Conservation (phyloP, 2,113 vertebrate genomes). For the Sylvietta virens region DNA sequence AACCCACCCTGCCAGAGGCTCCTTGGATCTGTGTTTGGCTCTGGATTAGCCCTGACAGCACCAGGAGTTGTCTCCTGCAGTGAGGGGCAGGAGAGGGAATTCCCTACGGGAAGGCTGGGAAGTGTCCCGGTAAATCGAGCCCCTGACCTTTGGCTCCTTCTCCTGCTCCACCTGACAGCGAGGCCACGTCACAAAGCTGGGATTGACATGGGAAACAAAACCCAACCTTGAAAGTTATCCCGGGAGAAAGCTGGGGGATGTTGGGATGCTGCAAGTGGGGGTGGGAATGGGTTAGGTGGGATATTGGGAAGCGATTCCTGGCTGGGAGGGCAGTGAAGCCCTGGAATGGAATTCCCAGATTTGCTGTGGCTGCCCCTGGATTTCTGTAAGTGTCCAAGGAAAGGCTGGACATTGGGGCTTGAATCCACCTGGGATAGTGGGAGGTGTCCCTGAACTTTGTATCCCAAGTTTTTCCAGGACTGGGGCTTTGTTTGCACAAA, state of each 20-base stretch:
- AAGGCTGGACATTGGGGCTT: rapidly evolving
- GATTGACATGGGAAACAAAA: background rate
- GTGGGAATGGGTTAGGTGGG: rapidly evolving
- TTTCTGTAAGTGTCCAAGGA: background rate
- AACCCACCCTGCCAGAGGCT: background rate
- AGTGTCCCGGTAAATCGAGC: background rate
- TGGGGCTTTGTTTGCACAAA: background rate
- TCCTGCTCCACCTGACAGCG: background rate
- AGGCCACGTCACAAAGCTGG: background rate
- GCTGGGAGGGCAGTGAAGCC: rapidly evolving
- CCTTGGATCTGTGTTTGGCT: conserved; percentile 36
- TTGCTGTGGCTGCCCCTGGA: background rate
- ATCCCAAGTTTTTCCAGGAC: background rate
- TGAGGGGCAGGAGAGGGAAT: background rate
- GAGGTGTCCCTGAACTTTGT: background rate
- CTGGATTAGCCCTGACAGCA: background rate
- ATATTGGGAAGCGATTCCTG: background rate
- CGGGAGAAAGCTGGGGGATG: background rate
- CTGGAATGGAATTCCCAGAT: background rate
- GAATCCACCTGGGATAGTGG: rapidly evolving
- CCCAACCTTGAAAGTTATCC: background rate
- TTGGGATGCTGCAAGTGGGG: background rate
- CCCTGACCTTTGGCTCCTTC: conserved; percentile 24
- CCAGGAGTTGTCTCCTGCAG: background rate
- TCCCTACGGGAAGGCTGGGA: background rate